Conservation (phyloP, 2,888 invertebrate genomes). For the Eupithecia subumbrata region DNA sequence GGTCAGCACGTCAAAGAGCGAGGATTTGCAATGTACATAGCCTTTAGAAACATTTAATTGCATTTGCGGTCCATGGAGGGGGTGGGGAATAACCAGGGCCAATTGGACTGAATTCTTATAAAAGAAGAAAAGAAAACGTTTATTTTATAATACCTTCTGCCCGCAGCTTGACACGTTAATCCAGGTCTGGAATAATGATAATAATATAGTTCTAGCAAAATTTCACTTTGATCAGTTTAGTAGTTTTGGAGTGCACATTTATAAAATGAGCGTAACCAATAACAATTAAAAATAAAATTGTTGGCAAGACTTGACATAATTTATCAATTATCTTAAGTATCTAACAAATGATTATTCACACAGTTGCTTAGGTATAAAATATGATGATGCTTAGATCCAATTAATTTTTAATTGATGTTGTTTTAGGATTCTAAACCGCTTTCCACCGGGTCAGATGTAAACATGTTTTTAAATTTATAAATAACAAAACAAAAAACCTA, state of each 20-base stretch:
- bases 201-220: too few species aligned
- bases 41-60: constrained; percentile 29
- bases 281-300: too few species aligned
- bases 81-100: background rate
- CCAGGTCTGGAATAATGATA: too few species aligned
- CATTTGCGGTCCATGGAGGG: constrained; percentile 22
- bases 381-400: background rate
- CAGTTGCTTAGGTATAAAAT: background rate
- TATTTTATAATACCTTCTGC: background rate
- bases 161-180: too few species aligned
- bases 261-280: too few species aligned
- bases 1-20: constrained; percentile 46
- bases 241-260: too few species aligned
- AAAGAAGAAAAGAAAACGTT: background rate
- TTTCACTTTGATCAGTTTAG: background rate
- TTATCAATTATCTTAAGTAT: too few species aligned
- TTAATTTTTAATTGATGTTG: background rate
- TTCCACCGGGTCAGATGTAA: background rate
- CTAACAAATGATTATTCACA: background rate
- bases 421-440: background rate
- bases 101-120: background rate
- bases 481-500: background rate
- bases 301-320: too few species aligned
- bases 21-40: constrained; percentile 24
- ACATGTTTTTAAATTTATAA: background rate